Conservation (phyloP, 2,113 vertebrate genomes). For the Haliaeetus leucogaster region DNA sequence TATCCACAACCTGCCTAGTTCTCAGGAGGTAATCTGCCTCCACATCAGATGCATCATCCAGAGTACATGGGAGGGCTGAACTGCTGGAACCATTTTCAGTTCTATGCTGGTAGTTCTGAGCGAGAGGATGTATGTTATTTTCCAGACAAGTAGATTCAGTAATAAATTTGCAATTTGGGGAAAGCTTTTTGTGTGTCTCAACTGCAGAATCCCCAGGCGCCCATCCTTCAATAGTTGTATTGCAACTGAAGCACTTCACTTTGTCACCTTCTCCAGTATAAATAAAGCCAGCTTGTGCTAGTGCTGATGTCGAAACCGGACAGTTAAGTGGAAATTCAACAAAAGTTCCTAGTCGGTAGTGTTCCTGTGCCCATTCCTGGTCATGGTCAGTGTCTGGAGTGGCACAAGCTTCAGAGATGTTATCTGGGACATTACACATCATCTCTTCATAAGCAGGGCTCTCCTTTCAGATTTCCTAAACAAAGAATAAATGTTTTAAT, state of each 20-base stretch:
- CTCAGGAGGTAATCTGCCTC: constrained; percentile 79
- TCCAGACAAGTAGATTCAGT: constrained; percentile 47
- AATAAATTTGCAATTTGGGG: constrained; percentile 84
- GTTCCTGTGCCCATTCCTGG: constrained; percentile 76
- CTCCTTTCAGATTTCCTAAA: constrained; percentile 50
- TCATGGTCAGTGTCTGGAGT: constrained; percentile 50
- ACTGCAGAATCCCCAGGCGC: constrained; percentile 77
- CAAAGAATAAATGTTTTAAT: constrained; percentile 29
- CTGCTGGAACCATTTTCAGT: constrained; percentile 37
- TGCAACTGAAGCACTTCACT: constrained; percentile 90
- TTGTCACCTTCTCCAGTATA: constrained; percentile 85
- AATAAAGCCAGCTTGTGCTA: constrained; percentile 88
- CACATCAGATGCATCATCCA: constrained; percentile 50
- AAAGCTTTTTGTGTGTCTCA: constrained; percentile 81
- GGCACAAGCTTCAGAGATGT: constrained; percentile 7
- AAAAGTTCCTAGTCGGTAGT: constrained; percentile 79
- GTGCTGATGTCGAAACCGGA: constrained; percentile 71
- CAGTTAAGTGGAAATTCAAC: constrained; percentile 71
- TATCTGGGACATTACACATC: constrained; percentile 59
- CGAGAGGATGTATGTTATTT: background rate
- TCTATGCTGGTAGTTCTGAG: constrained; percentile 32
- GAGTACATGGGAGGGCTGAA: background rate
- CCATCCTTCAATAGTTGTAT: constrained; percentile 82
- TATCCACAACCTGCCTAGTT: constrained; percentile 87
- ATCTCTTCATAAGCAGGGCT: constrained; percentile 56